Evolutionary conservation across 2,113 vertebrate species (phyloP).

Genomic region (Mus pahari): DNA sequence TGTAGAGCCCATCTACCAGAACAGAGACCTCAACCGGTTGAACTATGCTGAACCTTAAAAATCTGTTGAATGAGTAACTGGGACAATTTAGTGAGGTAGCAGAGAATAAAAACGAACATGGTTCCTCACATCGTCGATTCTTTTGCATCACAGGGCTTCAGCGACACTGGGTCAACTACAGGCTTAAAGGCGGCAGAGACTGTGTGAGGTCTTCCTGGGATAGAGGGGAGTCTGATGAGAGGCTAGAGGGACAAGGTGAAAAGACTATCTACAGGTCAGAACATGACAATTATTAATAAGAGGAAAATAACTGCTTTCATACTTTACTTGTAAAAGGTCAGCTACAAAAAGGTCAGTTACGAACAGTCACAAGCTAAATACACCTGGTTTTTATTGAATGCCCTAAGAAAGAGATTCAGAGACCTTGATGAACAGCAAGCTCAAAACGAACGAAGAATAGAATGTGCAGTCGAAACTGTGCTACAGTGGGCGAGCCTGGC

Average conservation of each 20-base stretch:
- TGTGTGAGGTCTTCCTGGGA: background rate
- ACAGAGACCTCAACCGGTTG: background rate
- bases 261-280: background rate
- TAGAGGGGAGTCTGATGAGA: background rate
- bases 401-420: background rate
- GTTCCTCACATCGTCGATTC: background rate
- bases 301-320: background rate
- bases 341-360: constrained; percentile 22
- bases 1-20: background rate
- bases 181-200: background rate
- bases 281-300: background rate
- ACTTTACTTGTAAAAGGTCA: constrained; percentile 37
- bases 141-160: background rate
- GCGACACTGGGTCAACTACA: background rate
- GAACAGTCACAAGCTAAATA: background rate
- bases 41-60: background rate
- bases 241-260: background rate
- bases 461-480: background rate
- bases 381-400: background rate
- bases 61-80: background rate
- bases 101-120: background rate
- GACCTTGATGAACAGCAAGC: background rate
- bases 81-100: background rate
- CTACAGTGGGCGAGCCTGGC: fast-evolving
- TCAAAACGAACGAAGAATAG: background rate